phyloP scores from a whole-genome alignment of 2,888 invertebrate species.

The Scaptomyza reducta region DNA sequence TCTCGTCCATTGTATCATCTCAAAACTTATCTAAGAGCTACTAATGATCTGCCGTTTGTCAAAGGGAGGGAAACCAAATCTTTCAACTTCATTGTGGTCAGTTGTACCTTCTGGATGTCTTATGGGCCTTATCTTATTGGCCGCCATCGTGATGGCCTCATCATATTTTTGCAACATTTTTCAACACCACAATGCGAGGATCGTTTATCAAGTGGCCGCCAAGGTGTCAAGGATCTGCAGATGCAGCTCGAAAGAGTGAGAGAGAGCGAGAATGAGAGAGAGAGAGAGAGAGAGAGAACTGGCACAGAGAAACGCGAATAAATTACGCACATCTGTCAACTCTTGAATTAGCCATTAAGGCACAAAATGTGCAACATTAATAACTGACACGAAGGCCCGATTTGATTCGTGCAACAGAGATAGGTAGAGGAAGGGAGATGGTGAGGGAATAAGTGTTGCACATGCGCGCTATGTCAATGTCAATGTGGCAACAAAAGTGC shows the following conservation, averaged over 20 bases:
- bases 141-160: constrained; percentile 81
- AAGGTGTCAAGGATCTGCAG: constrained; percentile 51
- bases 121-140: constrained; percentile 30
- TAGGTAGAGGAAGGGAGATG: constrained; percentile 4
- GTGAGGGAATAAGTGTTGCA: constrained; percentile 39
- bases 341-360: constrained; percentile 85
- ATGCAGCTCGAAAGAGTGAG: constrained; percentile 26
- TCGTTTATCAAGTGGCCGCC: constrained; percentile 69
- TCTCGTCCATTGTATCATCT: background rate
- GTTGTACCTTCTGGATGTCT: constrained; percentile 13
- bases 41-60: constrained; percentile 45
- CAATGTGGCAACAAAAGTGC: constrained; percentile 80
- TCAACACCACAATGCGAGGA: constrained; percentile 72
- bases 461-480: constrained; percentile 82
- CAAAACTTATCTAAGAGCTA: constrained; percentile 13
- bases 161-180: constrained; percentile 79
- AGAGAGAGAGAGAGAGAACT: constrained; percentile 14
- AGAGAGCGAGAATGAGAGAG: constrained; percentile 5
- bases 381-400: constrained; percentile 83
- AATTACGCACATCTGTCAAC: constrained; percentile 84
- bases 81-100: background rate
- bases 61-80: constrained; percentile 14
- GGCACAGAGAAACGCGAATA: constrained; percentile 74
- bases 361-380: constrained; percentile 84
- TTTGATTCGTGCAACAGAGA: constrained; percentile 80